Percentiles rank a stretch among this genome's conserved stretches.
These are phyloP conservation scores for Pseudachorutes palmiensis DNA, from an alignment of 1,140 invertebrate species.

Conservation along the genomic window DNA sequence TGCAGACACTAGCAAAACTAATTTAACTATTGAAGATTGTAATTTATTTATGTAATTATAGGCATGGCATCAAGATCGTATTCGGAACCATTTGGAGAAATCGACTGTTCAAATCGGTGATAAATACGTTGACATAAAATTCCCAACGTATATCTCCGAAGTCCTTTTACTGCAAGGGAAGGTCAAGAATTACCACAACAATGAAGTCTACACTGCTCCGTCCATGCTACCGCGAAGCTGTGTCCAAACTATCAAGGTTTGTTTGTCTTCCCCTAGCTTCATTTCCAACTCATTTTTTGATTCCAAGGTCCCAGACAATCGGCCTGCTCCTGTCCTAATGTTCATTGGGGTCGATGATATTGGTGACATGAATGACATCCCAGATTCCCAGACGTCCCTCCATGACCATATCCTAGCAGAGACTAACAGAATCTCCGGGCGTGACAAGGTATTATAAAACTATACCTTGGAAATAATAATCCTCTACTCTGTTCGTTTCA, in stretches of 20 bases:
- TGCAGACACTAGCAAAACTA: neutral
- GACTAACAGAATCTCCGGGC: neutral
- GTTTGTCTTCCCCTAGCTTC: neutral
- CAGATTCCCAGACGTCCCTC: neutral
- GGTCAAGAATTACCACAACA: conserved; percentile 16
- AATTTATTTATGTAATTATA: too few species aligned
- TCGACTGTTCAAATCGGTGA: conserved; percentile 33
- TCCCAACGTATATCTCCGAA: conserved; percentile 20
- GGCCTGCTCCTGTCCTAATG: neutral
- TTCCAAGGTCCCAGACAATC: neutral
- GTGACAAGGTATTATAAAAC: neutral
- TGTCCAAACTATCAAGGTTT: neutral
- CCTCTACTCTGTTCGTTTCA: neutral
- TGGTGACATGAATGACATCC: neutral
- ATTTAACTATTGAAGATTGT: too few species aligned
- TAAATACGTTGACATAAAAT: neutral
- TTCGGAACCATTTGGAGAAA: conserved; percentile 19
- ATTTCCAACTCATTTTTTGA: neutral
- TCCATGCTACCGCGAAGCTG: conserved; percentile 17
- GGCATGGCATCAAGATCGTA: conserved; percentile 14
- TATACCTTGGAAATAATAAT: neutral
- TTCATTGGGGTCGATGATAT: neutral
- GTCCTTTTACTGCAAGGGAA: conserved; percentile 24
- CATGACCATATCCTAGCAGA: neutral
- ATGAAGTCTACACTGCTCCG: conserved; percentile 25